These are phyloP conservation scores for Tricholaema leucomelas DNA, from an alignment of 2,113 vertebrate genomes.

Conservation along the genomic window DNA sequence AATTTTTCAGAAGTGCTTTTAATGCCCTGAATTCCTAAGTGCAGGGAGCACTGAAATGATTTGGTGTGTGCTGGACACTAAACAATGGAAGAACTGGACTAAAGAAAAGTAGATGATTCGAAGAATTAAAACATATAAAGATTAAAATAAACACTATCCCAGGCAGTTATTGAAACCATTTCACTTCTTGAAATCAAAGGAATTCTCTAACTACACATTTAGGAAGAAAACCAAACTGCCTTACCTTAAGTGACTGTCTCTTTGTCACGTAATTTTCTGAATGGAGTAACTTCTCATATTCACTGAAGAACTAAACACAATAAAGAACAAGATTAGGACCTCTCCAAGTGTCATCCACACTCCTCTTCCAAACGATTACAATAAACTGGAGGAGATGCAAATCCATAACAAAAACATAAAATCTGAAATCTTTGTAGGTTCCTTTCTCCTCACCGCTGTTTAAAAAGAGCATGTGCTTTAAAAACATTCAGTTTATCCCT, in stretches of 20 bases:
- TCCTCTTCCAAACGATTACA: not conserved
- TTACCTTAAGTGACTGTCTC: constrained; percentile 87
- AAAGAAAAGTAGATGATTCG: not conserved
- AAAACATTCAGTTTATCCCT: not conserved
- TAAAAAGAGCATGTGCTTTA: fast-evolving
- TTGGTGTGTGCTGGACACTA: not conserved
- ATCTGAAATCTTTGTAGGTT: not conserved
- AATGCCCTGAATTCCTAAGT: not conserved
- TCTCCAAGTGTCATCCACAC: not conserved
- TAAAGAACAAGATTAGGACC: constrained; percentile 2
- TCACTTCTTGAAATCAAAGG: not conserved
- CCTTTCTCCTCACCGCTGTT: not conserved
- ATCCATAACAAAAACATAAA: not conserved
- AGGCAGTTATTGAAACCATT: not conserved
- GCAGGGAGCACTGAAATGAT: not conserved
- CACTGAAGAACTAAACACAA: constrained; percentile 85
- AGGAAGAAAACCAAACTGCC: not conserved
- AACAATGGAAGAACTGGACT: not conserved
- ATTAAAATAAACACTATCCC: not conserved
- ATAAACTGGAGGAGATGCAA: not conserved
- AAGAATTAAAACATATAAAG: not conserved
- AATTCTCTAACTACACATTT: not conserved
- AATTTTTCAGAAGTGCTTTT: not conserved
- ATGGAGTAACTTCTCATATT: constrained; percentile 88
- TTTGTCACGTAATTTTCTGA: constrained; percentile 90